Evolutionary conservation across 2,113 vertebrate species (phyloP).

Genomic region (Lasiurus cinereus): DNA sequence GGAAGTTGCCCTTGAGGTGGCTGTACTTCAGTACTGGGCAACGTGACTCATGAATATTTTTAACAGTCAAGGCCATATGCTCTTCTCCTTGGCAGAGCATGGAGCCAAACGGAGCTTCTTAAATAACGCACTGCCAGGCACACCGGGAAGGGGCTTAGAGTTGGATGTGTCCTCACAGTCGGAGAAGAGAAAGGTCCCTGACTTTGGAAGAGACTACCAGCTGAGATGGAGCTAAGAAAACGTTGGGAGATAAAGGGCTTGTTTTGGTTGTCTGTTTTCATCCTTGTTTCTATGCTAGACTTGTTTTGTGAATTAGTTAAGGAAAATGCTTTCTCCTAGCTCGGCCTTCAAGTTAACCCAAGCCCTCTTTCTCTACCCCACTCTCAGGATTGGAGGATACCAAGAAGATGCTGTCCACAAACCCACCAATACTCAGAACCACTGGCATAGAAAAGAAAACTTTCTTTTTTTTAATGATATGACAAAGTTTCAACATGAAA

Average conservation of each 20-base stretch:
- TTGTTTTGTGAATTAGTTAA: slow-evolving; percentile 24
- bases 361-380: no score
- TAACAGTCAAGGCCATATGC: slow-evolving; percentile 73
- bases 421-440: not conserved
- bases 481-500: not conserved
- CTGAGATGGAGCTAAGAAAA: not conserved
- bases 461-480: not conserved
- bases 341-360: not conserved
- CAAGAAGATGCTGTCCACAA: not conserved
- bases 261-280: not conserved
- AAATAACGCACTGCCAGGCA: slow-evolving; percentile 24
- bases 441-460: not conserved
- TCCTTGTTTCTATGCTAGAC: not conserved
- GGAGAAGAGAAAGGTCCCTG: slow-evolving; percentile 6
- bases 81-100: slow-evolving; percentile 43
- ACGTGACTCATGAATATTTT: slow-evolving; percentile 72
- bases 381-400: not conserved
- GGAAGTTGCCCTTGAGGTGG: slow-evolving; percentile 66
- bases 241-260: not conserved
- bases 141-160: not conserved
- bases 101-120: slow-evolving; percentile 17
- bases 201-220: not conserved
- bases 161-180: not conserved
- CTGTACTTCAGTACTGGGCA: slow-evolving; percentile 66
- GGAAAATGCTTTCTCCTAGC: not conserved